Evolutionary conservation across 2,888 invertebrate species (phyloP).

Genomic region (Pollenia labialis): DNA sequence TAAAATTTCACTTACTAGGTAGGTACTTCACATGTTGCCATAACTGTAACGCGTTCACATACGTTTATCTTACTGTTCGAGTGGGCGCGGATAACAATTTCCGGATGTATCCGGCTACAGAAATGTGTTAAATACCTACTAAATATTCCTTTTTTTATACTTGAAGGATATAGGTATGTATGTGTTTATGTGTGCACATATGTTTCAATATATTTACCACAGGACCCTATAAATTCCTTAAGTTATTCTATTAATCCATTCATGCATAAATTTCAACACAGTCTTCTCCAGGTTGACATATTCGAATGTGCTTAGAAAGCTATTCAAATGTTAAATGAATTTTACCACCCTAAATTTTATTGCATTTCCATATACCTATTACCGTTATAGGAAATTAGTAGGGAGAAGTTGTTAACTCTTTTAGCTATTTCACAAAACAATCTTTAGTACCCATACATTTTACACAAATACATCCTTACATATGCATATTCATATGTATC

Average conservation of each 20-base stretch:
- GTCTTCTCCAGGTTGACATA: background rate
- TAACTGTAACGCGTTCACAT: slow-evolving; percentile 63
- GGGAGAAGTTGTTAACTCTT: slow-evolving; percentile 46
- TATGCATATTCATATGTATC: background rate
- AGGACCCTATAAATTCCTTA: background rate
- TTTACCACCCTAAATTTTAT: slow-evolving; percentile 18
- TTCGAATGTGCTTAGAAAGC: background rate
- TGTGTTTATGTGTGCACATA: background rate
- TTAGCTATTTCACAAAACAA: background rate
- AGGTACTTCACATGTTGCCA: slow-evolving; percentile 74
- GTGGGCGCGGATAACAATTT: slow-evolving; percentile 70
- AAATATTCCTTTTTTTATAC: slow-evolving; percentile 7
- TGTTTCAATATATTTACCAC: background rate
- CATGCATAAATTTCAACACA: background rate
- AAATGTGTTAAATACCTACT: slow-evolving; percentile 11
- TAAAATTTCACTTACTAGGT: slow-evolving; percentile 74
- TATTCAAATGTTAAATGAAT: background rate
- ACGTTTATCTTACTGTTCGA: slow-evolving; percentile 31
- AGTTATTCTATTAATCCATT: background rate
- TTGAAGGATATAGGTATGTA: slow-evolving; percentile 2
- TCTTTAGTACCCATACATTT: background rate
- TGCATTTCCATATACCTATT: slow-evolving; percentile 36
- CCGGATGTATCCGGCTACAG: slow-evolving; percentile 55
- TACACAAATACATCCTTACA: background rate
- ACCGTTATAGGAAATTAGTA: slow-evolving; percentile 48